phyloP scores from a whole-genome alignment of 37 sponge, comb jelly and placozoan species.

The Chondrilla cf. caribensis region DNA sequence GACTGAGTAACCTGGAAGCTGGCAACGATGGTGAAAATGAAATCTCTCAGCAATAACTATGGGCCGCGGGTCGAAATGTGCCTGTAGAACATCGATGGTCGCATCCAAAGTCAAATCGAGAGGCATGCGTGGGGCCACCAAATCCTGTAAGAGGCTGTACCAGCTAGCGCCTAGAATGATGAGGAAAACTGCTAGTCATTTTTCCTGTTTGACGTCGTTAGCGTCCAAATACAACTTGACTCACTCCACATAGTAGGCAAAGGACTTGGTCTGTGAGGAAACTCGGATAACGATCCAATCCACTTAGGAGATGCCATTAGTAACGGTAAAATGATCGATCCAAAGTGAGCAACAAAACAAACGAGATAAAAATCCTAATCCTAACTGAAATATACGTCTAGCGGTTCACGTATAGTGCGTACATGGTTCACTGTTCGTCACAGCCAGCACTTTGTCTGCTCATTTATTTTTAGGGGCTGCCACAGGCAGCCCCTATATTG shows the following conservation, averaged over 20 bases:
- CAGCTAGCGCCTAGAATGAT: not conserved
- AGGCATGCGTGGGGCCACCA: not conserved
- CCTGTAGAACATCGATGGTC: not conserved
- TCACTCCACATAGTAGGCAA: not conserved
- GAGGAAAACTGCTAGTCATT: not conserved
- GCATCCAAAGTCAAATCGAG: not conserved
- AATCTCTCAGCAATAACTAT: not conserved
- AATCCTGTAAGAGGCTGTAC: not conserved
- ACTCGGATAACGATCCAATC: not conserved
- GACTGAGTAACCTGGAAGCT: not conserved
- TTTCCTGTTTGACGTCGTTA: not conserved
- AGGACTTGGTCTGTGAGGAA: not conserved
- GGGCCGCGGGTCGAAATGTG: constrained; percentile 4
- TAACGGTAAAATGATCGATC: no score
- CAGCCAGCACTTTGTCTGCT: no score
- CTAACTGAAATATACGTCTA: no score
- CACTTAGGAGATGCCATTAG: no score
- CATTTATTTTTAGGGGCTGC: no score
- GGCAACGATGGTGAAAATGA: not conserved
- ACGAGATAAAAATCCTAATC: no score
- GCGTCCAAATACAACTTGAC: not conserved
- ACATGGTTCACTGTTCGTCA: no score
- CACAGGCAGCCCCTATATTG: no score
- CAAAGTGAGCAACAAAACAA: no score
- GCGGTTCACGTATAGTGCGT: no score